Conservation (phyloP, 1,140 invertebrate species). For the Drosophila orena region DNA sequence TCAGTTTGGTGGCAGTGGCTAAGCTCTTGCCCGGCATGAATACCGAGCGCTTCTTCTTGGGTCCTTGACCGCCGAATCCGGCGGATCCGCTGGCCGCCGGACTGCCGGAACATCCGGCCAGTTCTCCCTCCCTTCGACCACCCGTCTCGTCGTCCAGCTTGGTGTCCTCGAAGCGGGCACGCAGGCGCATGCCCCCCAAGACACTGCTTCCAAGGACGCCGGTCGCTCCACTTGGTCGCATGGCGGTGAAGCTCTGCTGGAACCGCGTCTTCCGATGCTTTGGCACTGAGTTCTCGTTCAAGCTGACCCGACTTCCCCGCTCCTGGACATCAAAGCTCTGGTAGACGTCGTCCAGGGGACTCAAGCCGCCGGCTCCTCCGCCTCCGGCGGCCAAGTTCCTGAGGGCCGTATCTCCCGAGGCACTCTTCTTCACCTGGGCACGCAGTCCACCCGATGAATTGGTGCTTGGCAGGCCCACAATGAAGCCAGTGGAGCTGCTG, state of each 20-base stretch:
- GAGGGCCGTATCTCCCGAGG: slow-evolving; percentile 90
- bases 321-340: slow-evolving; percentile 86
- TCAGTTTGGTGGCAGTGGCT: slow-evolving; percentile 89
- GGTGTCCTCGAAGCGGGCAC: slow-evolving; percentile 82
- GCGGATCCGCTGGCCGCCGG: slow-evolving; percentile 22
- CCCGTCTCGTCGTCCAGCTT: slow-evolving; percentile 86
- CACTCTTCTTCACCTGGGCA: slow-evolving; percentile 89
- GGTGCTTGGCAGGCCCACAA: slow-evolving; percentile 72
- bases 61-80: slow-evolving; percentile 38
- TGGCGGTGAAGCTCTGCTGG: slow-evolving; percentile 87
- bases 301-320: slow-evolving; percentile 87
- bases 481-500: slow-evolving; percentile 76
- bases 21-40: slow-evolving; percentile 88
- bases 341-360: slow-evolving; percentile 86
- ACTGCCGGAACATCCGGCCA: slow-evolving; percentile 4
- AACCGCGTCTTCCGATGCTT: slow-evolving; percentile 94
- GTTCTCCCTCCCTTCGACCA: slow-evolving; percentile 52
- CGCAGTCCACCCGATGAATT: slow-evolving; percentile 50
- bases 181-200: slow-evolving; percentile 29
- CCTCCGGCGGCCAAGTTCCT: slow-evolving; percentile 85
- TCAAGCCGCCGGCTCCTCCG: slow-evolving; percentile 44
- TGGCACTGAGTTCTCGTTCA: slow-evolving; percentile 89
- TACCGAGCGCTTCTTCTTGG: slow-evolving; percentile 86
- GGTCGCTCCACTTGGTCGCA: slow-evolving; percentile 44
- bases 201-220: not conserved